Percentiles rank a stretch among this genome's conserved stretches.
Conservation (phyloP, 2,888 invertebrate genomes). For the Eupithecia abbreviata region DNA sequence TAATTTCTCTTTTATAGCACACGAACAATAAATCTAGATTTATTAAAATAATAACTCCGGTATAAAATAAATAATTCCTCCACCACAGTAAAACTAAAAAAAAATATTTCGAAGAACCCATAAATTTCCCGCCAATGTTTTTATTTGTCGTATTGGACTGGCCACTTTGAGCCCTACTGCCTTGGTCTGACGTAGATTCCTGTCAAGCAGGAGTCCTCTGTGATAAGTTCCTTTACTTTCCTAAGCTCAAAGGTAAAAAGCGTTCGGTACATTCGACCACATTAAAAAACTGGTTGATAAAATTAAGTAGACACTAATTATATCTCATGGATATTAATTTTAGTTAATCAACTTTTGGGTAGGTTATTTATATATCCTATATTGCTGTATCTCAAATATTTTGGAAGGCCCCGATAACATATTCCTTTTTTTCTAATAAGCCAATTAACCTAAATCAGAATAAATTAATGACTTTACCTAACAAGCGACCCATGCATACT, state of each 20-base stretch:
- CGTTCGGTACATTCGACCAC: constrained; percentile 17
- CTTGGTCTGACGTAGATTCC: background rate
- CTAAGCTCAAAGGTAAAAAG: background rate
- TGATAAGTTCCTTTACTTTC: constrained; percentile 19
- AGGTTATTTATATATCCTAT: background rate
- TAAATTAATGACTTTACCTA: constrained; percentile 8
- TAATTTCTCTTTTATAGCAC: constrained; percentile 3
- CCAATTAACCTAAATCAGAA: constrained; percentile 4
- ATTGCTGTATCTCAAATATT: background rate
- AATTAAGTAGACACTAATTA: background rate
- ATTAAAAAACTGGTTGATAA: background rate
- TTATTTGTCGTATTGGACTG: background rate
- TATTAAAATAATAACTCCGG: background rate
- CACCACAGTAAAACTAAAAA: background rate
- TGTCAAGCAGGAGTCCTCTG: background rate
- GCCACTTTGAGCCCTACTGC: background rate
- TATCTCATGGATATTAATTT: background rate
- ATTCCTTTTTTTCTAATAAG: background rate
- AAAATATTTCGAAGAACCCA: background rate
- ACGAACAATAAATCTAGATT: constrained; percentile 7
- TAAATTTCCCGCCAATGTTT: constrained; percentile 15
- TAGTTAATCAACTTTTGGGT: background rate
- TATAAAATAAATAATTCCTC: constrained; percentile 7
- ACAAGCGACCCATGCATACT: constrained; percentile 40
- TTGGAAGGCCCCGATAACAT: background rate